A percentile compares a stretch with the other conserved stretches of the same genome.
Conservation (phyloP, 2,113 vertebrate genomes). For the Balaenoptera acutorostrata region DNA sequence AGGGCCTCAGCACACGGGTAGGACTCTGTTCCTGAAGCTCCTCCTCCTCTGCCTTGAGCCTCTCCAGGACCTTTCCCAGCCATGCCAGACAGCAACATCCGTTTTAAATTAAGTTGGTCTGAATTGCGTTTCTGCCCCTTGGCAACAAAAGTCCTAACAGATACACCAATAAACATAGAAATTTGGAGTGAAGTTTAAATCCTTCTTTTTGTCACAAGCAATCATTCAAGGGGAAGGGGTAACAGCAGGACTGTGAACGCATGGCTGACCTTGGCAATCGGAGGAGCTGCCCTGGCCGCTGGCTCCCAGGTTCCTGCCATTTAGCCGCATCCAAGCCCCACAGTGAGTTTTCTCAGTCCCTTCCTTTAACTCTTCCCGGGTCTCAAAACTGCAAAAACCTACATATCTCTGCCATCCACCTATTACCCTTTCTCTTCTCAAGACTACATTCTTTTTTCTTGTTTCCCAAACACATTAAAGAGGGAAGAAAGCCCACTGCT, state of each 20-base stretch:
- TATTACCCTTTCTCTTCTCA: background rate
- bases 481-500: background rate
- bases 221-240: background rate
- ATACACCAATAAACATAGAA: background rate
- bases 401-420: background rate
- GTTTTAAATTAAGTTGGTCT: background rate
- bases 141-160: background rate
- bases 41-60: background rate
- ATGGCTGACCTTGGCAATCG: background rate
- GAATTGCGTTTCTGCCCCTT: background rate
- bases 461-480: background rate
- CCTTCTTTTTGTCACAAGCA: background rate
- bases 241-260: background rate
- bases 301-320: fast-evolving
- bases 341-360: background rate
- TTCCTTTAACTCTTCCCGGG: background rate
- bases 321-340: background rate
- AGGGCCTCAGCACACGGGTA: too few species aligned
- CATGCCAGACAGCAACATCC: background rate
- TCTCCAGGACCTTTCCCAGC: background rate
- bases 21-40: background rate
- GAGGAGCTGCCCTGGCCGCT: too few species aligned
- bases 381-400: background rate
- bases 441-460: background rate
- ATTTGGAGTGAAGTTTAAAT: background rate